These are phyloP conservation scores for Taurulus bubalis DNA, from an alignment of 2,113 vertebrate species.

Conservation along the genomic window DNA sequence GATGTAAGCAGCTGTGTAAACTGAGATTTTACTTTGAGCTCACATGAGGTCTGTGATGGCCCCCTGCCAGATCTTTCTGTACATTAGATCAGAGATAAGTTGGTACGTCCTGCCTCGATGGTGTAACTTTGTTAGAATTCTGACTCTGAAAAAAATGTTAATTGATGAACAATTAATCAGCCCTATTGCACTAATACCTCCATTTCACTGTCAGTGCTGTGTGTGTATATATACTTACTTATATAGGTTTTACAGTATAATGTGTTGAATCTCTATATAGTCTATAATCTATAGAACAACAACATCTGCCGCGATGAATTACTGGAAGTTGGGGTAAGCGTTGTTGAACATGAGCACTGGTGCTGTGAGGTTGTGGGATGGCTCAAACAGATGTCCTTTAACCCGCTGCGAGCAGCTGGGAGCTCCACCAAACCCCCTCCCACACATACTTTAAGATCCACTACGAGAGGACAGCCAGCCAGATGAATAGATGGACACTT, in stretches of 20 bases:
- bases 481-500: neutral
- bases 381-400: slow-evolving; percentile 62
- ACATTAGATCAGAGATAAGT: slow-evolving; percentile 1
- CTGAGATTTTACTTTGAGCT: slow-evolving; percentile 20
- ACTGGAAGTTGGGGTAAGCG: slow-evolving; percentile 27
- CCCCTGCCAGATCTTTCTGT: neutral
- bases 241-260: neutral
- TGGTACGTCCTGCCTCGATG: neutral
- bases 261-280: neutral
- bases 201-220: too few relatives aligned
- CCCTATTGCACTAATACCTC: too few relatives aligned
- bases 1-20: slow-evolving; percentile 53
- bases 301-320: slow-evolving; percentile 45
- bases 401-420: slow-evolving; percentile 50
- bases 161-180: too few relatives aligned
- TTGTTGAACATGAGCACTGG: slow-evolving; percentile 3
- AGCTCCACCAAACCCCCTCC: slow-evolving; percentile 41
- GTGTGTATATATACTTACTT: too few relatives aligned
- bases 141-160: neutral
- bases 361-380: slow-evolving; percentile 41
- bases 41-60: neutral
- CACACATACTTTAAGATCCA: slow-evolving; percentile 22
- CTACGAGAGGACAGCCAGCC: slow-evolving; percentile 10
- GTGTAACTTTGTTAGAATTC: neutral
- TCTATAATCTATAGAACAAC: neutral